Evolutionary conservation across 1,140 invertebrate species (phyloP), one percentile per base, ranked within the genome.

Genomic region (Chrysopa pallens): DNA sequence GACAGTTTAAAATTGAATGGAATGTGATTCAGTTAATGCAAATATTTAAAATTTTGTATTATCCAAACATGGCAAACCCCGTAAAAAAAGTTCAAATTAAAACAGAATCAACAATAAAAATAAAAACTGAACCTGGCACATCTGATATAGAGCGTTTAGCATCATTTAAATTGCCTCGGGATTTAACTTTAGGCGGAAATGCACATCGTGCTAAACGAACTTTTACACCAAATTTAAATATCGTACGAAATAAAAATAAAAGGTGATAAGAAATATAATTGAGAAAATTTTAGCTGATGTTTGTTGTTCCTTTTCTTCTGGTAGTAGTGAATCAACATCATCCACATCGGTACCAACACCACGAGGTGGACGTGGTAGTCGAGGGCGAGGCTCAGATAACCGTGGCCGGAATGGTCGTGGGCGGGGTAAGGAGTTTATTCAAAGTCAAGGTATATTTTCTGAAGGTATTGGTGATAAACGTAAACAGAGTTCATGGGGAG

Each of bases 161-260:
- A 8, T 65, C 65, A 2, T 60, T 68, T 38, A 69, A 68, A 40
- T 55, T 66, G 12, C 65, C 68, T 0, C 54, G 69, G 39, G 69
- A 72, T 46, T 54, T 72, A 6, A 64, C 66, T 0, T 51, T 72
- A 1, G 68, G 68, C 13, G 58, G 58, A 15, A 15, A 11, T 12
- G 27, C 12, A 29, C 39, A 9, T 11, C 8, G n/a, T 4, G 58
- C 59, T 44, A 67, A 64, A 53, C 64, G 64, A 55, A 52, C 64
- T 43, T 63, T 65, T 42, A 56, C 53, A 13, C 63, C 64, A 5
- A 65, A 67, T 50, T 54, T 64, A 42, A 65, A 66, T 47, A 60
- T 60, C 11, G 39, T 58, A 37, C 60, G 64, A 46, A 67, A 64
- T 52, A 64, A 64, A 54, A 63, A 59, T 43, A 66, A 63, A 55